These are phyloP conservation scores for Bambusicola thoracicus DNA, from an alignment of 2,113 vertebrate species.

Conservation along the genomic window DNA sequence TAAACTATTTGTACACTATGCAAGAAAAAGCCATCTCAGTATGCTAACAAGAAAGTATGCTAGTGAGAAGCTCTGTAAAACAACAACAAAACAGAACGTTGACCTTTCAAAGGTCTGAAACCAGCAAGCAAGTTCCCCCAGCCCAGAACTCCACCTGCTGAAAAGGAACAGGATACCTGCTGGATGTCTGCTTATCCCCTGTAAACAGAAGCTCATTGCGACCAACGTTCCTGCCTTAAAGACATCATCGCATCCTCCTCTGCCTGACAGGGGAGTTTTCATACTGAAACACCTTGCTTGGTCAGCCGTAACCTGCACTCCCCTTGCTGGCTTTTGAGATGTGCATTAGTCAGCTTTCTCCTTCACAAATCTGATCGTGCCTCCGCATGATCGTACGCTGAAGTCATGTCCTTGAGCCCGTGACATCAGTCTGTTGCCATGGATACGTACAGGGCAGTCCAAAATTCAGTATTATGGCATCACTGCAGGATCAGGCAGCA, in stretches of 20 bases:
- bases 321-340: constrained; percentile 42
- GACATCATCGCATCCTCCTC: not conserved
- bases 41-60: not conserved
- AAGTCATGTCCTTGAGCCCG: constrained; percentile 72
- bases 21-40: not conserved
- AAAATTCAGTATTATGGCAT: constrained; percentile 65
- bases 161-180: not conserved
- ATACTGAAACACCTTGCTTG: not conserved
- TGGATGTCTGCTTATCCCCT: not conserved
- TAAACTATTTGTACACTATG: constrained; percentile 62
- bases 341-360: constrained; percentile 60
- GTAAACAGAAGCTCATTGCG: constrained; percentile 24
- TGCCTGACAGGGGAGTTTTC: not conserved
- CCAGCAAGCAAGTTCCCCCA: not conserved
- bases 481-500: constrained; percentile 59
- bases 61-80: constrained; percentile 1
- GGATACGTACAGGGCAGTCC: constrained; percentile 59
- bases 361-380: constrained; percentile 37
- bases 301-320: constrained; percentile 27
- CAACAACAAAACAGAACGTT: not conserved
- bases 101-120: not conserved
- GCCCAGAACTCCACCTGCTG: constrained; percentile 19
- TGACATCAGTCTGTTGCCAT: constrained; percentile 77
- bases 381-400: constrained; percentile 60
- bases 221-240: not conserved